Percentiles rank a stretch among this genome's conserved stretches.
These are phyloP conservation scores for Antennarius maculatus DNA, from an alignment of 2,797 vertebrate species.

Conservation along the genomic window DNA sequence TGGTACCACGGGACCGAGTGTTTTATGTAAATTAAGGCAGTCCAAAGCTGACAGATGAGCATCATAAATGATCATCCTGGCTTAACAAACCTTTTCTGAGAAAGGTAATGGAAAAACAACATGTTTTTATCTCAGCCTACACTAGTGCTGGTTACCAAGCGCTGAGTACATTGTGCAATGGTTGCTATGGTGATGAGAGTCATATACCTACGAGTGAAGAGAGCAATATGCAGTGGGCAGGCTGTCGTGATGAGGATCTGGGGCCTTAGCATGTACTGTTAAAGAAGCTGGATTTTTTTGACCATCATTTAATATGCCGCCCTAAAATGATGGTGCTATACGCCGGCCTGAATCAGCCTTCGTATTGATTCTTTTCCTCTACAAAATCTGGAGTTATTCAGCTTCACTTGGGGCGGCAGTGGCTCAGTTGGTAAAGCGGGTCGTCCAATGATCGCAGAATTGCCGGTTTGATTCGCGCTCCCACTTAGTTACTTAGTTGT, in stretches of 20 bases:
- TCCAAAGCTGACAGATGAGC: slow-evolving; percentile 28
- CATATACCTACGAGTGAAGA: slow-evolving; percentile 78
- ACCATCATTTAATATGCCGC: slow-evolving; percentile 30
- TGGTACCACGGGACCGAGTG: slow-evolving; percentile 16
- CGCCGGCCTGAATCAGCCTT: neutral
- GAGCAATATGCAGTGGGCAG: slow-evolving; percentile 79
- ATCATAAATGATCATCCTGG: slow-evolving; percentile 45
- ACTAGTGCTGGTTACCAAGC: slow-evolving; percentile 72
- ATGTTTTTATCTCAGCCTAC: slow-evolving; percentile 71
- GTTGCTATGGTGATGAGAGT: slow-evolving; percentile 81
- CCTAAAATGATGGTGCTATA: slow-evolving; percentile 10
- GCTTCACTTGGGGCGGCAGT: neutral
- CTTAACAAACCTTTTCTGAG: slow-evolving; percentile 34
- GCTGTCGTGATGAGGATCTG: slow-evolving; percentile 73
- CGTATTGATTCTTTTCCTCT: neutral
- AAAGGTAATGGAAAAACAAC: slow-evolving; percentile 62
- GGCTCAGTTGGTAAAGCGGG: too few species aligned
- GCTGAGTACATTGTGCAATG: slow-evolving; percentile 72
- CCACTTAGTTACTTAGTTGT: too few species aligned
- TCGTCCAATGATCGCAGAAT: too few species aligned
- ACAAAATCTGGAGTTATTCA: neutral
- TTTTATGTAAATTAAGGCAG: slow-evolving; percentile 39
- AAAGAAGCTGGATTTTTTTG: slow-evolving; percentile 48
- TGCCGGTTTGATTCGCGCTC: too few species aligned
- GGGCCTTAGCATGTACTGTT: slow-evolving; percentile 55